Base-by-base conservation (phyloP, 64 coral and sea anemone species). In the Actinia tenebrosa region DNA sequence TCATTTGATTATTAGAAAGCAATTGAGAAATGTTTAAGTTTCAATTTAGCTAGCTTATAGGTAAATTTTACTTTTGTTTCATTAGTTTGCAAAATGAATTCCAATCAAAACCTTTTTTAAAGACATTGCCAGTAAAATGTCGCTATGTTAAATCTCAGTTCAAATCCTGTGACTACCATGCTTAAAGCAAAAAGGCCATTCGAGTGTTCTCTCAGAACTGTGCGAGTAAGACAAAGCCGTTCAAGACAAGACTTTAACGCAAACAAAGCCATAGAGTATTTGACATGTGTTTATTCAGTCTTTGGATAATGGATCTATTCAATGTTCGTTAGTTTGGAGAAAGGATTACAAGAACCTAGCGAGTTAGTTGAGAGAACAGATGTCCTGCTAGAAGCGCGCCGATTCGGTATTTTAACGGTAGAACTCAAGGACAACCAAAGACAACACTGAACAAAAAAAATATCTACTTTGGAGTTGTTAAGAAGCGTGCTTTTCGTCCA, bases 261-360 rank as follows among this genome's bases (percentile, higher is more conserved):
- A 25, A 75, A 75, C 69, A 75, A 75, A 75, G 27, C 69, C 69
- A 15, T 30, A 14, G 27, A 75, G 27, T 42, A 75, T 75, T 75
- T 37, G 26, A 75, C 69, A 75, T 75, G 69, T 75, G 69, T 75
- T 75, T 75, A 75, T 75, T 75, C 69, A 75, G 9, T 75, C 23
- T 30, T 18, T 75, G 69, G 26, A 75, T 75, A 75, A 75, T 75
- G 42, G 69, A 27, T 75, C 69, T 75, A 75, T 75, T 75, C 22
- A 75, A 42, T 75, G 27, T 30, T 75, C 69, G 69, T 42, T 75
- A 75, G 69, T 75, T 75, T 75, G 23, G 69, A 75, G 69, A 42
- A 26, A 75, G 69, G 69, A 75, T 75, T 75, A 75, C n/a, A 75
- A 75, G 69, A 75, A 75, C 69, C 69, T 75, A 30, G 26, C 14